Evolutionary conservation across 2,888 invertebrate species (phyloP).

Genomic region (Gymnocheta viridis): DNA sequence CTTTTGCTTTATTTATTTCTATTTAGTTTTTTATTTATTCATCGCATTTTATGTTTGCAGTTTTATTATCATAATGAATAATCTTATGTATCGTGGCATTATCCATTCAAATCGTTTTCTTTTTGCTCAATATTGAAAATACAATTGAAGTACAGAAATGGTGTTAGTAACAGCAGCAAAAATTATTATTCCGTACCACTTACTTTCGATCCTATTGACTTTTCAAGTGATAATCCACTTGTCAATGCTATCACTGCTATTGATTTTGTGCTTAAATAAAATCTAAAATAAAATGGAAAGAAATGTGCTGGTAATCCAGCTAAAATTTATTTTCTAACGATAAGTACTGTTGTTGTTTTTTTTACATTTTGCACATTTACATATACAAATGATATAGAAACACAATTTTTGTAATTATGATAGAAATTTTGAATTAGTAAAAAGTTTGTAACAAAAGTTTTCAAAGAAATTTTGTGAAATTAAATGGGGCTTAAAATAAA

Average conservation of each 20-base stretch:
- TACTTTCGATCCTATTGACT: constrained; percentile 51
- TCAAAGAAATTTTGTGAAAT: too few relatives aligned
- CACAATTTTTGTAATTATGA: neutral
- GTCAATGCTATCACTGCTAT: constrained; percentile 59
- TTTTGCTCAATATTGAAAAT: constrained; percentile 21
- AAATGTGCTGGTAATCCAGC: constrained; percentile 55
- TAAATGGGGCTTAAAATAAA: too few relatives aligned
- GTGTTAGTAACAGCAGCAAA: constrained; percentile 28
- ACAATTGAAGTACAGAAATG: constrained; percentile 29
- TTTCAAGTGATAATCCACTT: constrained; percentile 70
- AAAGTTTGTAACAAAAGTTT: too few relatives aligned
- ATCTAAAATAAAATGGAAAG: constrained; percentile 9
- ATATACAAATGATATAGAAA: neutral
- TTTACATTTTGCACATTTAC: constrained; percentile 9
- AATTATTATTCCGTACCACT: constrained; percentile 34
- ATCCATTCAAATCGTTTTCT: neutral
- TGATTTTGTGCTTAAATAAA: constrained; percentile 46
- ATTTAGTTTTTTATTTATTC: constrained; percentile 9
- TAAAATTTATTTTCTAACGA: constrained; percentile 43
- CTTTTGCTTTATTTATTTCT: neutral
- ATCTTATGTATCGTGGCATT: constrained; percentile 18
- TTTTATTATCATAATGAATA: constrained; percentile 64
- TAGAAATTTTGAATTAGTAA: neutral
- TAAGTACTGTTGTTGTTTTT: constrained; percentile 45
- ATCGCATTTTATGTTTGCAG: constrained; percentile 42